Conservation (phyloP, 2,797 vertebrate species). For the Octomys mimax region DNA sequence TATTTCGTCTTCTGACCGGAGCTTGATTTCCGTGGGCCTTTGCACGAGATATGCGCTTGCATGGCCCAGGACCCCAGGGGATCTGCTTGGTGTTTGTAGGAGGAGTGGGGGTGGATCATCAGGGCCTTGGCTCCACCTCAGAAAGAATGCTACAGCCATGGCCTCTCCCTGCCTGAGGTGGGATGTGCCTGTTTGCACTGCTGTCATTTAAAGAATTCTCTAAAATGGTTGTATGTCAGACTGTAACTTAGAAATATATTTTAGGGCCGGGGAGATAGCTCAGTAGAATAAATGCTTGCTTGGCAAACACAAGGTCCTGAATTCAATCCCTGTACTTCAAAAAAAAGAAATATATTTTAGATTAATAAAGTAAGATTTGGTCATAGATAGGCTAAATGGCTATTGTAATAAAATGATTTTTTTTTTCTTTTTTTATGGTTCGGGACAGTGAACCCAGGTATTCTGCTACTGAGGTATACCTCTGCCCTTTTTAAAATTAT, state of each 20-base stretch:
- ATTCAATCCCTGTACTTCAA: too few relatives aligned
- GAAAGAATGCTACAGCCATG: not conserved
- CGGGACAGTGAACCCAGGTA: not conserved
- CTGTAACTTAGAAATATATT: not conserved
- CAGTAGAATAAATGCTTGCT: too few relatives aligned
- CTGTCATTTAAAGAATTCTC: not conserved
- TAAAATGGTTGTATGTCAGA: not conserved
- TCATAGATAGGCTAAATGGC: not conserved
- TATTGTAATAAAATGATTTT: not conserved
- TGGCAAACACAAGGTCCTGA: too few relatives aligned
- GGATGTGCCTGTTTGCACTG: not conserved
- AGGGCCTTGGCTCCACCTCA: not conserved
- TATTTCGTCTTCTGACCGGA: not conserved
- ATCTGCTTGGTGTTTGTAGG: not conserved
- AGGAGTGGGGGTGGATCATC: not conserved
- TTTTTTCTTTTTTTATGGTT: not conserved
- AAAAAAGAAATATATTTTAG: not conserved
- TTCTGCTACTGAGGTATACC: not conserved
- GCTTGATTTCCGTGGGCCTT: not conserved
- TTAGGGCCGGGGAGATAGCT: not conserved
- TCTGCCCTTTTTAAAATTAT: not conserved
- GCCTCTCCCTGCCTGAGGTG: not conserved
- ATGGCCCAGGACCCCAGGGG: not conserved
- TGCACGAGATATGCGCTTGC: not conserved
- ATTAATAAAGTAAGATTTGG: slow-evolving; percentile 19